These are phyloP conservation scores for Cerastis leucographa DNA, from an alignment of 2,888 invertebrate species.

Conservation along the genomic window DNA sequence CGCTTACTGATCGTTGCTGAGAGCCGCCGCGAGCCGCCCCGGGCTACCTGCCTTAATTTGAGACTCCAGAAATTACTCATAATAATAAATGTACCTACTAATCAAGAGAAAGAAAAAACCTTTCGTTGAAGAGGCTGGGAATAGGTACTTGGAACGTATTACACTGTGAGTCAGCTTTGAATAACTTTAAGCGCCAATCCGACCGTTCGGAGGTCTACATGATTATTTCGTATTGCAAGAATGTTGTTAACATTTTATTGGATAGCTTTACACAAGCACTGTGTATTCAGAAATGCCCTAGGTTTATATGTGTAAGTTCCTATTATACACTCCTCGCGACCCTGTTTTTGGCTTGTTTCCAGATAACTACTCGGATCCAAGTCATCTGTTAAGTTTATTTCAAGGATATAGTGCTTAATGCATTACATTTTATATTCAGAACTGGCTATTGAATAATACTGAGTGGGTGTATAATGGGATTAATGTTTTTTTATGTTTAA, in stretches of 20 bases:
- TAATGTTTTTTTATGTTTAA: constrained; percentile 46
- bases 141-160: constrained; percentile 71
- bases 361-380: constrained; percentile 80
- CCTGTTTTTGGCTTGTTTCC: constrained; percentile 80
- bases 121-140: constrained; percentile 76
- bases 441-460: constrained; percentile 59
- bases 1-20: constrained; percentile 78
- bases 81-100: constrained; percentile 89
- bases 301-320: constrained; percentile 44
- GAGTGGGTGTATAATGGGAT: constrained; percentile 45
- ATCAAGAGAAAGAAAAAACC: constrained; percentile 82
- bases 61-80: constrained; percentile 88
- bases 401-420: constrained; percentile 72
- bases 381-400: constrained; percentile 84
- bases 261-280: constrained; percentile 39
- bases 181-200: constrained; percentile 52
- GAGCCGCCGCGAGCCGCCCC: constrained; percentile 78
- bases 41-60: constrained; percentile 90
- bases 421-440: constrained; percentile 67
- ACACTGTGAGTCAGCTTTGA: constrained; percentile 78
- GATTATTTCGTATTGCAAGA: constrained; percentile 50
- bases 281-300: constrained; percentile 48
- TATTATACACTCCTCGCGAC: constrained; percentile 76
- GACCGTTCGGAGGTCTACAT: constrained; percentile 38
- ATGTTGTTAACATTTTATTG: constrained; percentile 50